Evolutionary conservation across 2,797 vertebrate genomes (phyloP).

Genomic region (Crossoptilon crossoptilon): DNA sequence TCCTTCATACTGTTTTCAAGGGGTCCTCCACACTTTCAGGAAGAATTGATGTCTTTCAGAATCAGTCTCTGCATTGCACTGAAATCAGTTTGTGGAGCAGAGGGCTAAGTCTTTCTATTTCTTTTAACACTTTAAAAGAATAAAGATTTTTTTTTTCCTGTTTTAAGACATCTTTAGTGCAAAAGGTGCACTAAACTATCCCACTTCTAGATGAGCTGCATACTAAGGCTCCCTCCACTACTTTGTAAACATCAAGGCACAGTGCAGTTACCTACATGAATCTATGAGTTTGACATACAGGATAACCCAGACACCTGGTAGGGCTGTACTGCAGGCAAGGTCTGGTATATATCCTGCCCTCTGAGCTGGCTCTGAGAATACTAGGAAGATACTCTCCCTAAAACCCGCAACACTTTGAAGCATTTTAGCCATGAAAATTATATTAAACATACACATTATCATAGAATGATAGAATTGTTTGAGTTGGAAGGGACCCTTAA

Average conservation of each 20-base stretch:
- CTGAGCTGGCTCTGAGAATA: neutral
- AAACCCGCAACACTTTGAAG: neutral
- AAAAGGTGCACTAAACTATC: neutral
- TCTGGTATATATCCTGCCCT: neutral
- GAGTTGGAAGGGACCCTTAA: too few relatives aligned
- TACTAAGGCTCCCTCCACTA: neutral
- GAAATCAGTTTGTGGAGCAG: neutral
- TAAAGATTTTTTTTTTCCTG: neutral
- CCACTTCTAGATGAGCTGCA: neutral
- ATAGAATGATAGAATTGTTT: too few relatives aligned
- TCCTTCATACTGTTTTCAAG: neutral
- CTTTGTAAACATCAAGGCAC: neutral
- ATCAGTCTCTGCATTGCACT: neutral
- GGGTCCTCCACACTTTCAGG: neutral
- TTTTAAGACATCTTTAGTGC: neutral
- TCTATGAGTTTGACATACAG: neutral
- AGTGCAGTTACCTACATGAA: neutral
- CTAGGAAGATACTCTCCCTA: neutral
- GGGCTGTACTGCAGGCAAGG: neutral
- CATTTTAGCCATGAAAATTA: neutral
- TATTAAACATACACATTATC: neutral
- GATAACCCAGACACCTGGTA: neutral
- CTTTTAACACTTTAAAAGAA: neutral
- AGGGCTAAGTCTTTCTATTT: neutral
- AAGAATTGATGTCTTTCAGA: neutral